These are phyloP conservation scores for Sinocyclocheilus anshuiensis DNA, from an alignment of 2,113 vertebrate genomes.

Conservation along the genomic window DNA sequence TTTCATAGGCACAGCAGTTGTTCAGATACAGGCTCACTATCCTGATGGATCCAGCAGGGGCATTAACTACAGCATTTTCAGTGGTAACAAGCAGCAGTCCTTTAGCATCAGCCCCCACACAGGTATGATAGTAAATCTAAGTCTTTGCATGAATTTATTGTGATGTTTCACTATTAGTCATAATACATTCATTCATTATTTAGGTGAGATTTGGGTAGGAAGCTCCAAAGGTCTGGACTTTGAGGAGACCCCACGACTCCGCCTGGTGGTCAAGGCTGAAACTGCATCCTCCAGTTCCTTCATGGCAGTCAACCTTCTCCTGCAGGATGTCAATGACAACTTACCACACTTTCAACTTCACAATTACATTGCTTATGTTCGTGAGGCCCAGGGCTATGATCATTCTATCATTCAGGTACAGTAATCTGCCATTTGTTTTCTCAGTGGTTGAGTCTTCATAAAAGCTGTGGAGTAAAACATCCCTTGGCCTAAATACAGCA, in stretches of 20 bases:
- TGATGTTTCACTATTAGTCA: not conserved
- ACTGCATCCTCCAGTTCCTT: constrained; percentile 82
- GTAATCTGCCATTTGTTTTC: constrained; percentile 55
- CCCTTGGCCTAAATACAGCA: constrained; percentile 42
- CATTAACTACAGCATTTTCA: constrained; percentile 93
- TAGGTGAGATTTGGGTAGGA: constrained; percentile 87
- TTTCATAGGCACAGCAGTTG: constrained; percentile 82
- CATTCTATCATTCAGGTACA: constrained; percentile 81
- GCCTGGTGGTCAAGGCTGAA: constrained; percentile 93
- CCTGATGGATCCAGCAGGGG: constrained; percentile 78
- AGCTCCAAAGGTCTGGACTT: constrained; percentile 88
- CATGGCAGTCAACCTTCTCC: constrained; percentile 86
- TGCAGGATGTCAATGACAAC: constrained; percentile 96
- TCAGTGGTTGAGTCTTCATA: constrained; percentile 58
- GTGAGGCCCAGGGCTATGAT: constrained; percentile 88
- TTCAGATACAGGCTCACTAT: constrained; percentile 81
- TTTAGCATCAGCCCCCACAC: constrained; percentile 88
- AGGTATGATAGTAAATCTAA: constrained; percentile 72
- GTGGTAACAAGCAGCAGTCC: constrained; percentile 84
- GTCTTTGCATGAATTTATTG: not conserved
- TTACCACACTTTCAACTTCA: constrained; percentile 90
- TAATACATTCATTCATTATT: not conserved
- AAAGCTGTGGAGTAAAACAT: constrained; percentile 52
- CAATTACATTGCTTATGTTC: constrained; percentile 90
- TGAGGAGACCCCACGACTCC: constrained; percentile 84